Conservation (phyloP, 2,888 invertebrate genomes). For the Tetrapedia diversipes region DNA sequence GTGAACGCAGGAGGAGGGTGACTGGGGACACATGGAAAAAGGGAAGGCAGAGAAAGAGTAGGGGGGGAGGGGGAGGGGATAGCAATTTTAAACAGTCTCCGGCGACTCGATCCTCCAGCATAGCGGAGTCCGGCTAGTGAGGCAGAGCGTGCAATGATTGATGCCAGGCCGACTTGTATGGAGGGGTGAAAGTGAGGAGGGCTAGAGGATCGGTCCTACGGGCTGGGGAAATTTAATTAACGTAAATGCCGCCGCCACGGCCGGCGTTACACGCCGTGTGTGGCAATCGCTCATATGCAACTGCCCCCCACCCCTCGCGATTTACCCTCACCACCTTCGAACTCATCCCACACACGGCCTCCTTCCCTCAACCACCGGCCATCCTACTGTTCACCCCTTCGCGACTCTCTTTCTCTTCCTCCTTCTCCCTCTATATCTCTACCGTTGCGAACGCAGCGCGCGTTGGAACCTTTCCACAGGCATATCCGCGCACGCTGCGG, state of each 20-base stretch:
- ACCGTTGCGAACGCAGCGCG: neutral
- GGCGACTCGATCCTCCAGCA: constrained; percentile 71
- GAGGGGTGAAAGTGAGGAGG: constrained; percentile 66
- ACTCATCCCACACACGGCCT: constrained; percentile 34
- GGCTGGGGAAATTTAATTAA: constrained; percentile 82
- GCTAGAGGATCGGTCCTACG: constrained; percentile 69
- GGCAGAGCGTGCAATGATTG: constrained; percentile 79
- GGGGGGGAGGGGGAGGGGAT: constrained; percentile 37
- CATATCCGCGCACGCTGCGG: constrained; percentile 47
- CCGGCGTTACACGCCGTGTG: constrained; percentile 78
- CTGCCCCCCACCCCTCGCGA: constrained; percentile 62
- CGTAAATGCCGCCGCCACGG: constrained; percentile 82
- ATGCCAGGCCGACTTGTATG: constrained; percentile 75
- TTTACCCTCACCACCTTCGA: constrained; percentile 40
- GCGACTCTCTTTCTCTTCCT: constrained; percentile 10
- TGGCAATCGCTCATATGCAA: constrained; percentile 82
- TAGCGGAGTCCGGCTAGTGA: constrained; percentile 67
- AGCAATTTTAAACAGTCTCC: constrained; percentile 74
- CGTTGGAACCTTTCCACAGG: constrained; percentile 50
- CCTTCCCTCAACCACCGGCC: constrained; percentile 23
- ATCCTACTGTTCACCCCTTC: constrained; percentile 34
- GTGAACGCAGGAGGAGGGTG: constrained; percentile 4
- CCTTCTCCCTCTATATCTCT: neutral
- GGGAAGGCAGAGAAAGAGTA: neutral
- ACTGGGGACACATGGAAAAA: neutral